Evolutionary conservation across 2,113 vertebrate genomes (phyloP).

Genomic region (Craseonycteris thonglongyai): DNA sequence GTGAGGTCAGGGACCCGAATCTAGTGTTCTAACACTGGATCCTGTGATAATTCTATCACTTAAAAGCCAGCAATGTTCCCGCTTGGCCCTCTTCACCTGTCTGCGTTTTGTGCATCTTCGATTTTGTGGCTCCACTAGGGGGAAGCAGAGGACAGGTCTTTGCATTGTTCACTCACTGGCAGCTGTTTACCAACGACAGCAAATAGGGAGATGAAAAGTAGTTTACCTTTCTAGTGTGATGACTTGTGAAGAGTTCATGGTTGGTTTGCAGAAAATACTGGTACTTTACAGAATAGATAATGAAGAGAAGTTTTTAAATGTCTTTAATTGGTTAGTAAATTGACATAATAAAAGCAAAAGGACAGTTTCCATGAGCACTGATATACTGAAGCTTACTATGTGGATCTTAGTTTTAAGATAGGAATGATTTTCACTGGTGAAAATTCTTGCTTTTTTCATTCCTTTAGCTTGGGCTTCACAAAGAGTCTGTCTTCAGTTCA

Average conservation of each 20-base stretch:
- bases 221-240: conserved; percentile 26
- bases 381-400: not conserved
- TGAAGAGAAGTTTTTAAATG: not conserved
- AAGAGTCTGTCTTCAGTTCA: not conserved
- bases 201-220: not conserved
- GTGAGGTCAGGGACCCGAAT: not conserved
- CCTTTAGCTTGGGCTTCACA: not conserved
- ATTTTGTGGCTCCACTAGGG: conserved; percentile 73
- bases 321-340: conserved; percentile 38
- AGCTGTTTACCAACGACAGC: not conserved
- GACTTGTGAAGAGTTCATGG: conserved; percentile 22
- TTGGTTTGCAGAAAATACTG: conserved; percentile 19
- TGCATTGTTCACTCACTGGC: not conserved
- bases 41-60: not conserved
- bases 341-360: conserved; percentile 36
- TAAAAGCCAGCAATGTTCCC: not conserved
- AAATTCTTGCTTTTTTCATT: not conserved
- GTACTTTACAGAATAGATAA: not conserved
- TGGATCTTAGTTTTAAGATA: not conserved
- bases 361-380: not conserved
- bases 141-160: conserved; percentile 74
- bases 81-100: not conserved
- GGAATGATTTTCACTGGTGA: not conserved
- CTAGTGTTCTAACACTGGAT: not conserved
- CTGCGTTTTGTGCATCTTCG: not conserved